A percentile compares a stretch with the other conserved stretches of the same genome.
Evolutionary conservation across 2,888 invertebrate genomes (phyloP).

Genomic region (Catocala nupta): DNA sequence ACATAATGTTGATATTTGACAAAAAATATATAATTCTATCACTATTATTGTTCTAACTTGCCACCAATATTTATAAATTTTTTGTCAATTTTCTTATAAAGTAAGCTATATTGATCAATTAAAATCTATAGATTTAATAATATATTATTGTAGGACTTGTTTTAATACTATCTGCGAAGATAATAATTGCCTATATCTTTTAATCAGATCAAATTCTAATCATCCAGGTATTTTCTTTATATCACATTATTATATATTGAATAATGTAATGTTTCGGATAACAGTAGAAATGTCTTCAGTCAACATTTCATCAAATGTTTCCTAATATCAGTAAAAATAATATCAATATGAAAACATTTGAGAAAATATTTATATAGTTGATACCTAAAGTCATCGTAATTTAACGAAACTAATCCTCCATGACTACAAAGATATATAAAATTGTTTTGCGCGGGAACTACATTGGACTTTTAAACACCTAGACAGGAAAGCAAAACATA

Average conservation of each 20-base stretch:
- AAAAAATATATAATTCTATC: slow-evolving; percentile 20
- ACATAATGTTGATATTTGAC: slow-evolving; percentile 41
- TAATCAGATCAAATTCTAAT: slow-evolving; percentile 2
- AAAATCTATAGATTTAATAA: slow-evolving; percentile 1
- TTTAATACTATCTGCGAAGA: slow-evolving; percentile 5
- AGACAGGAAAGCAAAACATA: too few relatives aligned
- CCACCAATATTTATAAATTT: not conserved
- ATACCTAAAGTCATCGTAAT: too few relatives aligned
- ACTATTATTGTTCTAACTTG: not conserved
- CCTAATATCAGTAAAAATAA: not conserved
- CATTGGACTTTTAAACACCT: not conserved
- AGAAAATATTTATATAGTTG: not conserved
- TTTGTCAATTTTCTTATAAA: not conserved
- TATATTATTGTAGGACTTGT: not conserved
- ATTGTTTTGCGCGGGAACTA: not conserved
- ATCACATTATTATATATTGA: not conserved
- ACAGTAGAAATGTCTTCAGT: not conserved
- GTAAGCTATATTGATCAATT: slow-evolving; percentile 1
- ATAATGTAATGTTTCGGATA: slow-evolving; percentile 1
- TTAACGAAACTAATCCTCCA: not conserved
- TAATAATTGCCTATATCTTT: not conserved
- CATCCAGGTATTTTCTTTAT: not conserved
- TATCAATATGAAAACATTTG: not conserved
- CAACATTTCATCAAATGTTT: slow-evolving; percentile 5
- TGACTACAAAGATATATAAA: not conserved